These are phyloP conservation scores for Pontoporia blainvillei DNA, from an alignment of 2,113 vertebrate genomes.

Conservation along the genomic window DNA sequence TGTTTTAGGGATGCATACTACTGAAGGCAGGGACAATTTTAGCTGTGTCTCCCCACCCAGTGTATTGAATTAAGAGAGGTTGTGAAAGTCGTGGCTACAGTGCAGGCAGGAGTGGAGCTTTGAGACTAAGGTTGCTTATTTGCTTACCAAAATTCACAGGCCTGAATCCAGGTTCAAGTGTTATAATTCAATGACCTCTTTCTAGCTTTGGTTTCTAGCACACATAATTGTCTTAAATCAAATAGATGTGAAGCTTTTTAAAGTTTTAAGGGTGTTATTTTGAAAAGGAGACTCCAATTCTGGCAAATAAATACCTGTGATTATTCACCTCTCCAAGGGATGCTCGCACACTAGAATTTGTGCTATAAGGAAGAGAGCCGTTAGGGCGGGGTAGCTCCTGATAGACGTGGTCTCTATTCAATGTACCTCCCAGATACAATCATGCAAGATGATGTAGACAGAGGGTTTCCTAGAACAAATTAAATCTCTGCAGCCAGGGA, in stretches of 20 bases:
- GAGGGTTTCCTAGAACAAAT: not conserved
- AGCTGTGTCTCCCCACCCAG: not conserved
- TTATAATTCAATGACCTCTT: not conserved
- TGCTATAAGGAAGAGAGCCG: not conserved
- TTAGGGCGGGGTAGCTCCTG: accelerated
- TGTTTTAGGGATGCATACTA: not conserved
- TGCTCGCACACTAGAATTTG: not conserved
- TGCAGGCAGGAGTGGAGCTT: too few species aligned
- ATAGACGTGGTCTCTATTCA: not conserved
- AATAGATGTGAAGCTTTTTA: not conserved
- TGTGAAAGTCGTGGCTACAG: too few species aligned
- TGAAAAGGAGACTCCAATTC: not conserved
- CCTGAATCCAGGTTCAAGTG: not conserved
- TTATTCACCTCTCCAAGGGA: not conserved
- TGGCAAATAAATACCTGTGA: not conserved
- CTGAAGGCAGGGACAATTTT: not conserved
- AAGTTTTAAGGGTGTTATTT: not conserved
- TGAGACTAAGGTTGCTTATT: not conserved
- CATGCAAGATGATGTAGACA: not conserved
- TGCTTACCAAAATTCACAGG: not conserved
- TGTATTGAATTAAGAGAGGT: not conserved
- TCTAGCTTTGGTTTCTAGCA: not conserved
- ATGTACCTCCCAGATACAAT: not conserved
- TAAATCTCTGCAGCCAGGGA: not conserved
- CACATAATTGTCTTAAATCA: not conserved